Evolutionary conservation across 92 coral and sea anemone species (phyloP).

Genomic region (Epizoanthus ramosus): DNA sequence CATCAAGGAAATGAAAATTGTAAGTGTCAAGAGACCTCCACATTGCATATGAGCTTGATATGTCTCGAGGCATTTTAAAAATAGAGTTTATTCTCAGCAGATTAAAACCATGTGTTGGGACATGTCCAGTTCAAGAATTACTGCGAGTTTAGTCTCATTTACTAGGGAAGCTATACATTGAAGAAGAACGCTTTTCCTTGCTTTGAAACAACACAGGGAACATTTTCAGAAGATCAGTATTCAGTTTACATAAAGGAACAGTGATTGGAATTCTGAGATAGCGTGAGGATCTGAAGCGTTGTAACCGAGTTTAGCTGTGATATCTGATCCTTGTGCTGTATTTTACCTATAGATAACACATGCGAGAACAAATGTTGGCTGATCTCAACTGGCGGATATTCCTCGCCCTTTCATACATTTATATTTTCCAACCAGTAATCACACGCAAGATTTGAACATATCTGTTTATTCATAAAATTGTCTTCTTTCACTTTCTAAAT

Average conservation of each 20-base stretch:
- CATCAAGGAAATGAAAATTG: not conserved
- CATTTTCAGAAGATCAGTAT: not conserved
- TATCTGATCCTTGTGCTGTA: not conserved
- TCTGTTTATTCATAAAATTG: no score
- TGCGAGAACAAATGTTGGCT: no score
- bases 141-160: not conserved
- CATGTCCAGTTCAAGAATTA: not conserved
- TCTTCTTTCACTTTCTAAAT: no score
- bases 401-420: no score
- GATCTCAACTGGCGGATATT: no score
- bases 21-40: not conserved
- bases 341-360: no score
- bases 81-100: not conserved
- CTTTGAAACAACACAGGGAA: not conserved
- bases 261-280: not conserved
- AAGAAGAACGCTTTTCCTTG: no score
- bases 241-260: not conserved
- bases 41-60: slow-evolving; percentile 1
- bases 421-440: no score
- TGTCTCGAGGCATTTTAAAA: not conserved
- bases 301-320: not conserved
- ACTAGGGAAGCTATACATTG: no score
- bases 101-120: slow-evolving; percentile 26
- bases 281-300: slow-evolving; percentile 10
- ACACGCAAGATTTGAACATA: no score